phyloP scores from a whole-genome alignment of 2,888 invertebrate genomes.

The Scaeva pyrastri region DNA sequence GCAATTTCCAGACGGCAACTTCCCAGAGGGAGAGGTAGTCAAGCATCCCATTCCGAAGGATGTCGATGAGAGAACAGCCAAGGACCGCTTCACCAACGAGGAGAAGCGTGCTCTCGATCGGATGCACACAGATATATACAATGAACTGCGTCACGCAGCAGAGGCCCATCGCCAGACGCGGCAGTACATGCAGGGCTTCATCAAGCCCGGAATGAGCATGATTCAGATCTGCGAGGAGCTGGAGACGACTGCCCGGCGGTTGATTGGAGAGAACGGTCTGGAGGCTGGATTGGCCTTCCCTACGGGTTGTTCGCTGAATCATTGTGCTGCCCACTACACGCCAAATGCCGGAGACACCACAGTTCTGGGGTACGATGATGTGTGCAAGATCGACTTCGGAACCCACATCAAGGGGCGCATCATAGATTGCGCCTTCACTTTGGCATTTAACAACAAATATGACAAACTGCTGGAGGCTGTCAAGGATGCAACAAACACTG shows the following conservation, averaged over 20 bases:
- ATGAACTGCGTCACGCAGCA: slow-evolving; percentile 97
- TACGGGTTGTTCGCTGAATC: slow-evolving; percentile 99
- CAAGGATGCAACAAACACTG: slow-evolving; percentile 98
- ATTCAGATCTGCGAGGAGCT: slow-evolving; percentile 98
- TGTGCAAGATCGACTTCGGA: slow-evolving; percentile 99
- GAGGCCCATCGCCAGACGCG: slow-evolving; percentile 97
- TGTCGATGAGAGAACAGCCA: slow-evolving; percentile 93
- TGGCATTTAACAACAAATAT: slow-evolving; percentile 98
- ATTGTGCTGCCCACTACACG: slow-evolving; percentile 99
- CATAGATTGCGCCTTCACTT: slow-evolving; percentile 99
- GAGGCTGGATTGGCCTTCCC: slow-evolving; percentile 98
- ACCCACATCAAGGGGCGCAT: slow-evolving; percentile 99
- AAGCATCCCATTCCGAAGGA: slow-evolving; percentile 88
- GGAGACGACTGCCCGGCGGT: slow-evolving; percentile 94
- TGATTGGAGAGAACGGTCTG: slow-evolving; percentile 97
- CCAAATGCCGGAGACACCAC: slow-evolving; percentile 99
- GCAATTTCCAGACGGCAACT: slow-evolving; percentile 92
- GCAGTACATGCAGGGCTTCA: slow-evolving; percentile 92
- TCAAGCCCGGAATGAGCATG: slow-evolving; percentile 99
- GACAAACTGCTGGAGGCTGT: slow-evolving; percentile 97
- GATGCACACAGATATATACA: slow-evolving; percentile 96
- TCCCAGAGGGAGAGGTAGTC: slow-evolving; percentile 95
- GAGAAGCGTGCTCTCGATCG: slow-evolving; percentile 96
- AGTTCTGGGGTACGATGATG: slow-evolving; percentile 97
- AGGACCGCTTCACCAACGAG: slow-evolving; percentile 92